Conservation (phyloP, 2,888 invertebrate species). For the Amblyjoppa fuscipennis region DNA sequence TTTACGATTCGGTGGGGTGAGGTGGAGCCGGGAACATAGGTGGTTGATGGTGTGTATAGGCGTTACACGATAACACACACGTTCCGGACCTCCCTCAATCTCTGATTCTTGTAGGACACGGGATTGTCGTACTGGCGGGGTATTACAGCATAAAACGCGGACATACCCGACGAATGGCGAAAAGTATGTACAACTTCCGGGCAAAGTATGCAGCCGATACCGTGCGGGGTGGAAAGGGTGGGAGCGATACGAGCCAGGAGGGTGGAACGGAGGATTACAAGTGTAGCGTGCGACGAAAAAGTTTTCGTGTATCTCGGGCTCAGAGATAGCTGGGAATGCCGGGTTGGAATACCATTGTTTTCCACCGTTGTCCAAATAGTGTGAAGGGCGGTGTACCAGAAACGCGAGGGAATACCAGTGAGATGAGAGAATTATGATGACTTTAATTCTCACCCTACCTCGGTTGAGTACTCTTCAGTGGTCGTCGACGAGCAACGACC, state of each 20-base stretch:
- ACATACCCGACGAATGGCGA: background rate
- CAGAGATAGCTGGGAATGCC: conserved; percentile 43
- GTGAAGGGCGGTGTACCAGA: conserved; percentile 8
- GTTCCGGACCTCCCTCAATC: background rate
- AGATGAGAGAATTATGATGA: conserved; percentile 46
- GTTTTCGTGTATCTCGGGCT: conserved; percentile 58
- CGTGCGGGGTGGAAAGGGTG: conserved; percentile 15
- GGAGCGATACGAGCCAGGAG: conserved; percentile 15
- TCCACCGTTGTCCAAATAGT: conserved; percentile 28
- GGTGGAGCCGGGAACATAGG: background rate
- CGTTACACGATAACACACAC: background rate
- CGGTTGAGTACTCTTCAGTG: background rate
- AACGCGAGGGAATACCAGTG: background rate
- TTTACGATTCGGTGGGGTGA: conserved; percentile 59
- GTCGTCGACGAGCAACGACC: background rate
- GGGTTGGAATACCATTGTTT: conserved; percentile 26
- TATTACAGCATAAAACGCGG: conserved; percentile 9
- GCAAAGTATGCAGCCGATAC: conserved; percentile 32
- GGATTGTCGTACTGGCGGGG: background rate
- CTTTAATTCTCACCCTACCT: conserved; percentile 25
- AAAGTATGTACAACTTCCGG: conserved; percentile 54
- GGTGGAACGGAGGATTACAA: conserved; percentile 34
- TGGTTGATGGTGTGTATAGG: background rate
- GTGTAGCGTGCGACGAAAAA: conserved; percentile 46
- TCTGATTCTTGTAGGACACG: conserved; percentile 41